Evolutionary conservation across 2,113 vertebrate species (phyloP), one percentile per base, ranked within the genome.

Genomic region (Alligator mississippiensis): DNA sequence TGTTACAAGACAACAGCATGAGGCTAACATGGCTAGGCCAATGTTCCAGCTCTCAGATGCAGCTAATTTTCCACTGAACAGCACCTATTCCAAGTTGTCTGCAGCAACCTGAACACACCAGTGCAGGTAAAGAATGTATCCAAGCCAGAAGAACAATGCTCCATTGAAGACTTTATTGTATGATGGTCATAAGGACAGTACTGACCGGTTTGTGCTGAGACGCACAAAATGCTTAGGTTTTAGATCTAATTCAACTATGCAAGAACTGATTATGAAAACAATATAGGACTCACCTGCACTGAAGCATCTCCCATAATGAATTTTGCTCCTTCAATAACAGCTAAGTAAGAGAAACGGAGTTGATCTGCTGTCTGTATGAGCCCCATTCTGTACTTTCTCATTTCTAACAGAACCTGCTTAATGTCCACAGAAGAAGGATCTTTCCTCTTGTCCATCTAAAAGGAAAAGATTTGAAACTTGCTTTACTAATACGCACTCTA

Each of bases 331-430:
- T 99, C 99, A 3, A 99, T 99, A 79, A 99, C 98, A 34, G 99
- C 99, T 3, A 99, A 92, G 97, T 99, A 99, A 92, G 99, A 99
- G 97, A 99, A 99, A 1, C 99, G 98, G 38, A 99, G 98, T 94
- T 99, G 99, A 90, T 99, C 99, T 1, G 99, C 99, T 0, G 99
- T 99, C 97, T 99, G 99, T 90, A 99, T 99, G 76, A 99, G 98
- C 2, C 99, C 99, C 99, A 99, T 99, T 16, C 99, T 97, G 90
- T 98, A 98, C 28, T 98, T 98, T 47, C 99, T 97, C 99, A 99
- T 99, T 82, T 99, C 99, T 75, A 99, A 97, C 24, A 99, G 98
- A 59, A 99, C 99, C 22, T 99, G 98, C 17, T 98, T 99, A 63
- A 99, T 98, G 1, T 98, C 97, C 63, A 99, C 99, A 0, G 99